Conservation (phyloP, 2,888 invertebrate species). For the Petrophora chlorosata region DNA sequence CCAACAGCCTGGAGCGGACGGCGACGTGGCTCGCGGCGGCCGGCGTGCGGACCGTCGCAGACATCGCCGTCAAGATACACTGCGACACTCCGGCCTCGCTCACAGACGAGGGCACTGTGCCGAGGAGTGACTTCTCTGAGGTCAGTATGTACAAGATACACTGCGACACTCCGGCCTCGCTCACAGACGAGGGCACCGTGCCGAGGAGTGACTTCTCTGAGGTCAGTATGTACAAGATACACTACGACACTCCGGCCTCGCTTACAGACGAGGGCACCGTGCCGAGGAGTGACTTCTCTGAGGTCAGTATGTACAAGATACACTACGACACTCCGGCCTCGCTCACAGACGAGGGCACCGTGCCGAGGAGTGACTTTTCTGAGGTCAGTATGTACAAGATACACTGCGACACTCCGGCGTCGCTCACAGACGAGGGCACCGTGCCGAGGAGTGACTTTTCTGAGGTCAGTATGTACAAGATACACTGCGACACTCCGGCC, state of each 20-base stretch:
- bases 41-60: constrained; percentile 54
- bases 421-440: constrained; percentile 47
- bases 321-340: constrained; percentile 46
- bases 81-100: constrained; percentile 49
- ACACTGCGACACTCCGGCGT: constrained; percentile 44
- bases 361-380: constrained; percentile 68
- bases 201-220: constrained; percentile 73
- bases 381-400: constrained; percentile 59
- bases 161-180: constrained; percentile 45
- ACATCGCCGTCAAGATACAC: constrained; percentile 25
- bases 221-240: constrained; percentile 47
- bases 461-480: constrained; percentile 1
- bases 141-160: constrained; percentile 45
- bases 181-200: constrained; percentile 47
- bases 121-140: constrained; percentile 72
- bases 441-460: constrained; percentile 68
- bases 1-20: constrained; percentile 50
- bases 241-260: constrained; percentile 45
- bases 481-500: constrained; percentile 44
- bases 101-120: constrained; percentile 45
- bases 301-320: constrained; percentile 52
- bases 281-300: constrained; percentile 70
- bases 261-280: constrained; percentile 48
- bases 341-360: constrained; percentile 46
- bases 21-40: constrained; percentile 59